Base-by-base conservation (phyloP, 2,888 invertebrate species). In the Hemistola chrysoprasaria region DNA sequence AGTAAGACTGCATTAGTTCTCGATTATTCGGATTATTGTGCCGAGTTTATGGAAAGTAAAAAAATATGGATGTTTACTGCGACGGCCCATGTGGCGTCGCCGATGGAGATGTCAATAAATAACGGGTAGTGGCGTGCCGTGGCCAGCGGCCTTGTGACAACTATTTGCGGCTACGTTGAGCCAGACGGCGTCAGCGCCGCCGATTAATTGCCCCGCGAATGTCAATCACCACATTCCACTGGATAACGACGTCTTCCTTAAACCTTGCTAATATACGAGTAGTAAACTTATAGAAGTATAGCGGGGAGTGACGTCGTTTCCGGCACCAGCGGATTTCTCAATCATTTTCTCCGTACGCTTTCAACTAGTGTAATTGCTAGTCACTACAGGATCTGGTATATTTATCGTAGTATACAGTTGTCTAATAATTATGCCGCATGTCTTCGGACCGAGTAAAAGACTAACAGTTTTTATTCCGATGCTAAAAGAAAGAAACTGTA, bases 151-250 rank as follows among this genome's bases (percentile, higher is more conserved):
- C 85, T 86, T 78, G 85, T 67, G 58, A n/a, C 67, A 77, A 77
- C 78, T 85, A 84, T 85, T 83, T 78, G 76, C 69, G 72, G 71
- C 69, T 76, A 68, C 66, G 59, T 58, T 46, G 60, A 64, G 61
- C 58, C 61, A 60, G 54, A 58, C 60, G 50, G 55, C 60, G 62
- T 53, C 59, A 59, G 48, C 63, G 57, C 47, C 55, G 56, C 58
- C 63, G 70, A 79, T 78, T 80, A 80, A 84, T 80, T 78, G 77
- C 74, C 59, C 55, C 65, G 63, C 58, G 69, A 76, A 76, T 77
- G 76, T 76, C 79, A 76, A 74, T 78, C 73, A 70, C 62, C 67
- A 69, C 72, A 77, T 78, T 74, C 70, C 68, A 50, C 46, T 48
- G 45, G 62, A 62, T 68, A 67, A 67, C 68, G 57, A 65, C 53